phyloP scores from a whole-genome alignment of 2,113 vertebrate genomes.

The Syngnathus floridae region DNA sequence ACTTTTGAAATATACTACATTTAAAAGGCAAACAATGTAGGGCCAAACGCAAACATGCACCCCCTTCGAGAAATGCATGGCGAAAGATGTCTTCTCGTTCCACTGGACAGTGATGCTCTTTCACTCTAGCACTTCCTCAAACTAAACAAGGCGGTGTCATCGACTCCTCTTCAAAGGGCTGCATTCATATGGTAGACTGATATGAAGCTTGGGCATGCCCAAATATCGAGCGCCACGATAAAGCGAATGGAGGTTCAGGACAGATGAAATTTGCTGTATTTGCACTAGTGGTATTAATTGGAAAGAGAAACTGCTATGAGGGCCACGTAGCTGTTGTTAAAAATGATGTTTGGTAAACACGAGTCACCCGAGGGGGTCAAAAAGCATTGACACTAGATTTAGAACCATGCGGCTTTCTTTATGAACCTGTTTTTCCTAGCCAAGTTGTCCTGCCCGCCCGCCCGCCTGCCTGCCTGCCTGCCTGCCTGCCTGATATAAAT shows the following conservation, averaged over 20 bases:
- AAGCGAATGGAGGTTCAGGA: slow-evolving; percentile 1
- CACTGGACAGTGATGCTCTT: slow-evolving; percentile 57
- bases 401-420: slow-evolving; percentile 3
- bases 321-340: not conserved
- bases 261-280: slow-evolving; percentile 17
- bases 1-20: no score
- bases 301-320: not conserved
- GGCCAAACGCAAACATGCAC: no score
- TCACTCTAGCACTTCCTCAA: slow-evolving; percentile 63
- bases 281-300: slow-evolving; percentile 6
- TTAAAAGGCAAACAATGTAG: no score
- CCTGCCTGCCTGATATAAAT: not conserved
- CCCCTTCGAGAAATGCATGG: no score
- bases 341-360: slow-evolving; percentile 3
- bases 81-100: slow-evolving; percentile 15
- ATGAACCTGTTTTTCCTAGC: not conserved
- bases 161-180: slow-evolving; percentile 33
- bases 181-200: slow-evolving; percentile 12
- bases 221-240: slow-evolving; percentile 50
- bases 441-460: not conserved
- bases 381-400: not conserved
- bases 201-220: slow-evolving; percentile 8
- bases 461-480: no score
- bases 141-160: slow-evolving; percentile 62
- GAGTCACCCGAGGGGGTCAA: not conserved